Percentiles rank a stretch among this genome's conserved stretches.
Conservation (phyloP, 92 coral and sea anemone genomes). For the Paragorgia papillata region DNA sequence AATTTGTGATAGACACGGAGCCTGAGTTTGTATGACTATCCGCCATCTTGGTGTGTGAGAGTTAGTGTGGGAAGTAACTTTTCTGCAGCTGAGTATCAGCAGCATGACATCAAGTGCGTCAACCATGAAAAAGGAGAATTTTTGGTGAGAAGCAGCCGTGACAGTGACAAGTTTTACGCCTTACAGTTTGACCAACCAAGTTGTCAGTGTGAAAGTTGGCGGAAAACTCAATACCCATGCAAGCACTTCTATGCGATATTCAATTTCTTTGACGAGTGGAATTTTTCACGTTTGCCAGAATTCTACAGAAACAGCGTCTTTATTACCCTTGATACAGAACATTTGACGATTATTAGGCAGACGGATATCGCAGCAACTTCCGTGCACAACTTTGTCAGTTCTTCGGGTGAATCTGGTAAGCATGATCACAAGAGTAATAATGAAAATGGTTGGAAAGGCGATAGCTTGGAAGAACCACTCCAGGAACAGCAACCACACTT, state of each 20-base stretch:
- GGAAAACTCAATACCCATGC: constrained; percentile 51
- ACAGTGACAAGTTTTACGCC: not conserved
- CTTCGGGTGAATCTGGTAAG: too few relatives aligned
- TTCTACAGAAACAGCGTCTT: constrained; percentile 57
- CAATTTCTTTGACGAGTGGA: constrained; percentile 47
- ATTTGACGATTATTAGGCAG: too few relatives aligned
- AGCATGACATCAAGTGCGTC: constrained; percentile 45
- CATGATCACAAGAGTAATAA: too few relatives aligned
- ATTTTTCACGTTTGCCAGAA: constrained; percentile 40
- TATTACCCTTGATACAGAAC: constrained; percentile 55
- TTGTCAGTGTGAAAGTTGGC: constrained; percentile 64
- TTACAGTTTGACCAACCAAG: constrained; percentile 47
- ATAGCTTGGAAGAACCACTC: too few relatives aligned
- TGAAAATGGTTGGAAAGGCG: too few relatives aligned
- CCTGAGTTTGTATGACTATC: too few relatives aligned
- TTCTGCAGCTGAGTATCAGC: constrained; percentile 5
- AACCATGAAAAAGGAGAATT: constrained; percentile 42
- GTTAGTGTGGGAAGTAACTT: too few relatives aligned
- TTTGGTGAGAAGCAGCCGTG: constrained; percentile 15
- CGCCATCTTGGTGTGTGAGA: too few relatives aligned
- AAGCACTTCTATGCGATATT: constrained; percentile 59
- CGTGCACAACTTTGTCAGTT: too few relatives aligned
- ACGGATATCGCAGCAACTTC: too few relatives aligned
- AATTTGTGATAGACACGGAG: too few relatives aligned
- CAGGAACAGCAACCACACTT: too few relatives aligned